Base-by-base conservation (phyloP, 2,888 invertebrate genomes). In the Incurvaria masculella region DNA sequence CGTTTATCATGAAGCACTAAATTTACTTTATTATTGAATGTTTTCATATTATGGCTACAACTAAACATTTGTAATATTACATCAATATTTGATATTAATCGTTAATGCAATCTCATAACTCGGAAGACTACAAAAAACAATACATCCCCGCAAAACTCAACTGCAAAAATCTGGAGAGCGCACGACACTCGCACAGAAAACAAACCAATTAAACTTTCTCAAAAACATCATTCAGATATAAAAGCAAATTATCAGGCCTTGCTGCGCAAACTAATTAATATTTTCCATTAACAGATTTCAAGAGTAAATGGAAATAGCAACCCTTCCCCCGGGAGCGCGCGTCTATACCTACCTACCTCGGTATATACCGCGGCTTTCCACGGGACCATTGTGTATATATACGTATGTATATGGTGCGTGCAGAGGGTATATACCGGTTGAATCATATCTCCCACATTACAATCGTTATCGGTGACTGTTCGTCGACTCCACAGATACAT, bases 371-470 rank as follows among this genome's bases (percentile, higher is more conserved):
- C n/a, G n/a, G 57, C 62, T 60, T 56, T 58, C 58, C 55, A 27
- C 51, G 55, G 46, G 53, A 43, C 49, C 48, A 55, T 45, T 39
- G 17, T 21, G 27, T 50, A 51, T 57, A 53, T 48, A 51, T 45
- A 57, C 59, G 55, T 53, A 42, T 47, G 48, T 48, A 6, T 18
- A 44, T 10, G 21, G 4, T 14, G 18, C 10, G 27, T 33, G 20
- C 4, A 20, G 42, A 33, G 20, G 26, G 40, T 44, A 23, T 26
- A 43, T 47, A 47, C 44, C 14, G 19, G 23, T 49, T 54, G 54
- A 58, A 60, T 62, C 61, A 61, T 63, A 62, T 61, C 61, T 59
- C 57, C 49, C 54, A 57, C 60, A 61, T 61, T 62, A 62, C 62
- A 58, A 58, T 58, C 62, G 62, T 63, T 67, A 65, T 65, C 64